Conservation (phyloP, 2,113 vertebrate genomes). For the Aleadryas rufinucha region DNA sequence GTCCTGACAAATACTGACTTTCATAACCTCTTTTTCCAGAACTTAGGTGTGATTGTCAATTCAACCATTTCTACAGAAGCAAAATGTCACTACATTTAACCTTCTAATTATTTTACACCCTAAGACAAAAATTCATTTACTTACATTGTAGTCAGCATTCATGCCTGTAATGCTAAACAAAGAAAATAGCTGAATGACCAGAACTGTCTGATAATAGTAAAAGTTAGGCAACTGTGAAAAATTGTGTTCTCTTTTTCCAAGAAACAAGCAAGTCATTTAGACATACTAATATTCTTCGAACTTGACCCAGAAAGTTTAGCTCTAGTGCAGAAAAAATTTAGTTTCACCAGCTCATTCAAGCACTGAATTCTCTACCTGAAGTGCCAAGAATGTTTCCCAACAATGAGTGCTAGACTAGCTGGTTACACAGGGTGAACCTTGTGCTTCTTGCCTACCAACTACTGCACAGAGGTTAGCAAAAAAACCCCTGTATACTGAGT, state of each 20-base stretch:
- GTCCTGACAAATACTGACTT: not conserved
- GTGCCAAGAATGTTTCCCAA: not conserved
- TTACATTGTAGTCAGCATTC: not conserved
- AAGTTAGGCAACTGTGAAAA: not conserved
- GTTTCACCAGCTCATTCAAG: not conserved
- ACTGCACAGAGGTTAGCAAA: not conserved
- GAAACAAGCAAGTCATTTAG: not conserved
- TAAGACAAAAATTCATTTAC: not conserved
- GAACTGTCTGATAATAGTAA: not conserved
- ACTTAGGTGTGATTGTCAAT: not conserved
- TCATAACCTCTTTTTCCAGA: not conserved
- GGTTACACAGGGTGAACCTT: not conserved
- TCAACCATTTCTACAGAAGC: not conserved
- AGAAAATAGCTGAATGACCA: not conserved
- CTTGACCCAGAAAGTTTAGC: not conserved
- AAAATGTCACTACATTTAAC: not conserved
- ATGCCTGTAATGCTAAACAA: not conserved
- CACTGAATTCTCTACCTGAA: not conserved
- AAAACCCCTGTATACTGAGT: not conserved
- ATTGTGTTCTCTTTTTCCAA: not conserved
- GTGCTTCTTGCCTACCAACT: not conserved
- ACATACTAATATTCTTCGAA: not conserved
- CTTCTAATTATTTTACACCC: not conserved
- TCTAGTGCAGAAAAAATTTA: not conserved
- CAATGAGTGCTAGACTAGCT: not conserved